phyloP scores from a whole-genome alignment of 2,797 vertebrate species.

The Schizopygopsis pylzovi region DNA sequence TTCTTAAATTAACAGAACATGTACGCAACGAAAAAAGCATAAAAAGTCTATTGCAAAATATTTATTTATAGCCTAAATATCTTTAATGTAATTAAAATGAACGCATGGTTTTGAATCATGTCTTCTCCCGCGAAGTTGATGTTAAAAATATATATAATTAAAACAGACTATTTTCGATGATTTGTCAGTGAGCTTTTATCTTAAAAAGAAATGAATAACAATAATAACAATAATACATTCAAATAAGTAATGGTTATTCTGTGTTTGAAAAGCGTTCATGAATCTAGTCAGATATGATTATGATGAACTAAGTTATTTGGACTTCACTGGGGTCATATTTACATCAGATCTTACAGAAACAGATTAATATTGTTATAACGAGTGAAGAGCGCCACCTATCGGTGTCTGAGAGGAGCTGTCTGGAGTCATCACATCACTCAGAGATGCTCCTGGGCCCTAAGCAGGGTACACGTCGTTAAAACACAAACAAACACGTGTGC shows the following conservation, averaged over 20 bases:
- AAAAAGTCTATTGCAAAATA: not conserved
- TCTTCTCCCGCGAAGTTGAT: too few relatives aligned
- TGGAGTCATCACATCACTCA: too few relatives aligned
- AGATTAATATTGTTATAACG: not conserved
- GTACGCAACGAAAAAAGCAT: not conserved
- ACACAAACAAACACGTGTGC: too few relatives aligned
- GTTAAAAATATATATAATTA: not conserved
- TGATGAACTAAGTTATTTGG: not conserved
- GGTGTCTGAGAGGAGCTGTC: not conserved
- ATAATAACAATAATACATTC: not conserved
- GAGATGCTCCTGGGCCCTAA: too few relatives aligned
- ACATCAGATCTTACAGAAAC: not conserved
- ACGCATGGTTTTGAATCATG: not conserved
- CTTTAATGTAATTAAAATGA: not conserved
- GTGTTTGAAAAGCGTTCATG: not conserved
- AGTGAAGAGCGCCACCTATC: slow-evolving; percentile 76
- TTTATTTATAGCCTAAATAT: not conserved
- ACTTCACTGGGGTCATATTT: not conserved
- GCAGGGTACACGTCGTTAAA: too few relatives aligned
- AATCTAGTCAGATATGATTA: not conserved
- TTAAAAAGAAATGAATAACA: not conserved
- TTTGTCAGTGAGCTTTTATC: not conserved
- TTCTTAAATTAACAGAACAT: not conserved
- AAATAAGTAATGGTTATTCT: not conserved
- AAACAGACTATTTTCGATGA: not conserved